Base-by-base conservation (phyloP, 2,113 vertebrate species). In the Anoplopoma fimbria region DNA sequence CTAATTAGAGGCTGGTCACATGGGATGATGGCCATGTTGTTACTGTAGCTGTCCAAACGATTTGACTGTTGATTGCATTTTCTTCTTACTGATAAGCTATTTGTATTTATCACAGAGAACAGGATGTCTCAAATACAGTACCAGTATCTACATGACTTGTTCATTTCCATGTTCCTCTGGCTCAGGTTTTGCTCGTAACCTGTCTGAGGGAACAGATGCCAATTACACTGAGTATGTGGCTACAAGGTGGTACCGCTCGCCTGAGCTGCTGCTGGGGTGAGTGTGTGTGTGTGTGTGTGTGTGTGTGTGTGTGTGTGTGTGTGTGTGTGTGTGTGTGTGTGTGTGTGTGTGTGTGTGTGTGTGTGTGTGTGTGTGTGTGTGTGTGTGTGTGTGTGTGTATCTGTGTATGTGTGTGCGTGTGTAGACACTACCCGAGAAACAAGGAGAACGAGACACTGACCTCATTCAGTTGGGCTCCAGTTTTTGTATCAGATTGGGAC, bases 221-320 rank as follows among this genome's bases (percentile, higher is more conserved):
- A 99, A 99, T 95, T 99, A 99, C 69, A 99, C 98, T 2, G 98
- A 99, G 47, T 99, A 99, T 23, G 98, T 99, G 93, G 98, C 98
- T 85, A 99, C 98, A 55, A 95, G 98, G 77, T 99, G 98, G 98
- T 99, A 99, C 91, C 96, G 98, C 65, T 99, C 98, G 6, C 98
- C 98, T 85, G 98, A 99, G 88, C 96, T 99, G 65, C 94, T 99
- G 90, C 96, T 99, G 74, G 98, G 98, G 98, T 98, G 90, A 96
- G 96, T 95, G 9, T 64, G 15, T 42, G 25, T 79, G 21, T 81
- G 38, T 69, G 27, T 57, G 53, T 79, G 25, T 72, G 36, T 33
- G 29, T 73, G 73, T 67, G 34, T 55, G 72, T 75, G 63, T 55
- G 68, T 79, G 51, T 40, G 21, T 49, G 42, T 69, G 29, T 53